Evolutionary conservation across 1,140 invertebrate species (phyloP).

Genomic region (Drosophila nigrodunni): DNA sequence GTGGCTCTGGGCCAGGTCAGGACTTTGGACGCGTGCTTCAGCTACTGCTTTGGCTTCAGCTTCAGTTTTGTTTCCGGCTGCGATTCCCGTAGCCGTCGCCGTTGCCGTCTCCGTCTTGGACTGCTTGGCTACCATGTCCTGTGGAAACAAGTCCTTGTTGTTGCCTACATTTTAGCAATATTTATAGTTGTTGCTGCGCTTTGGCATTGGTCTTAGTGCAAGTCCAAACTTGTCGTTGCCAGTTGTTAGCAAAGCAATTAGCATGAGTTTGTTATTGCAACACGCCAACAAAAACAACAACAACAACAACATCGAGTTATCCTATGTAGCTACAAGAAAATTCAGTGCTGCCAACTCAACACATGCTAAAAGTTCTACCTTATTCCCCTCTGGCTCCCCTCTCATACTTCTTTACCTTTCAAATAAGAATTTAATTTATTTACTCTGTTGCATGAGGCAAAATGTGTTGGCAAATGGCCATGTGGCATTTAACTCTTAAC

Average conservation of each 20-base stretch:
- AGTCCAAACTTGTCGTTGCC: conserved; percentile 64
- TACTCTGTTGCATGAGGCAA: conserved; percentile 59
- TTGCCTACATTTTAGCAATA: conserved; percentile 61
- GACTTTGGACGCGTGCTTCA: conserved; percentile 31
- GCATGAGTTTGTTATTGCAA: conserved; percentile 82
- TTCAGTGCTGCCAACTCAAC: conserved; percentile 23
- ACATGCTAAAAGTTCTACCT: conserved; percentile 61
- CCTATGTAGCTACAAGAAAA: conserved; percentile 21
- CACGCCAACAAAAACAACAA: conserved; percentile 53
- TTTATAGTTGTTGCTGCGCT: conserved; percentile 68
- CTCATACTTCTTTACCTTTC: conserved; percentile 15
- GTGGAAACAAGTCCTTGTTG: conserved; percentile 25
- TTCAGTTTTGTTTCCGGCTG: not conserved
- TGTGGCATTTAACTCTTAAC: conserved; percentile 66
- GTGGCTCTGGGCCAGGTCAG: conserved; percentile 47
- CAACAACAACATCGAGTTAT: conserved; percentile 32
- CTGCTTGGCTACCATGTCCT: too few species aligned
- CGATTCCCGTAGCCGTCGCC: not conserved
- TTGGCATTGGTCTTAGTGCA: conserved; percentile 54
- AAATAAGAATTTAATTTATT: conserved; percentile 80
- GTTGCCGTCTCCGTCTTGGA: not conserved
- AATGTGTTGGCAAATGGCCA: conserved; percentile 67
- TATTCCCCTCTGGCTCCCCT: not conserved
- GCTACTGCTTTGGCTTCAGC: conserved; percentile 17
- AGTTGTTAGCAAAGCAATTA: conserved; percentile 82